Conservation (phyloP, 2,797 vertebrate genomes). For the Scolopax rusticola region DNA sequence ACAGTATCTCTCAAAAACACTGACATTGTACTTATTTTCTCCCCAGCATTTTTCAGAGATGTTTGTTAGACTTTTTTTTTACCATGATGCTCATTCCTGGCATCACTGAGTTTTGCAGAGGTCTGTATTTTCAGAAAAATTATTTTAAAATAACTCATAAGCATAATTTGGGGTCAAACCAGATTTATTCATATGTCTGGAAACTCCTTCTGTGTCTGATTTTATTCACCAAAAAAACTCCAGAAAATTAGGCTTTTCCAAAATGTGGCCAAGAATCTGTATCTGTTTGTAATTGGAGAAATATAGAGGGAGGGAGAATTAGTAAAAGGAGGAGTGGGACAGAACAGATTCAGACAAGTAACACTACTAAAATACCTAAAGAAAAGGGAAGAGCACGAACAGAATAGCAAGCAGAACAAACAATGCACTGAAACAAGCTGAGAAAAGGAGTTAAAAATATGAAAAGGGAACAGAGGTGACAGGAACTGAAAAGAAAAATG, state of each 20-base stretch:
- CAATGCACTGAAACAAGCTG: neutral
- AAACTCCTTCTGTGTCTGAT: neutral
- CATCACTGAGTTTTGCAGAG: neutral
- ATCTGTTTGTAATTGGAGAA: neutral
- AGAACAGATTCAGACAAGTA: neutral
- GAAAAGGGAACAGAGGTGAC: neutral
- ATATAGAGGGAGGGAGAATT: neutral
- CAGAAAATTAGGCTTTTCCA: neutral
- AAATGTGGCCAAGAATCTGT: neutral
- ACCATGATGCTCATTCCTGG: accelerated
- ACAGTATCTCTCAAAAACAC: neutral
- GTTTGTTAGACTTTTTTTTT: neutral
- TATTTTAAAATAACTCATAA: neutral
- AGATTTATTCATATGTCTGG: neutral
- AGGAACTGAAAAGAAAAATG: neutral
- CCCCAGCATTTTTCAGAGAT: neutral
- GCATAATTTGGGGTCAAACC: neutral
- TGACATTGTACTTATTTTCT: neutral
- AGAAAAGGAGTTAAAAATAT: neutral
- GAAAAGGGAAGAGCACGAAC: neutral
- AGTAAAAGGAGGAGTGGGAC: neutral
- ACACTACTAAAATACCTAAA: neutral
- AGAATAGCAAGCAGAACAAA: neutral
- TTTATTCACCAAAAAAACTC: neutral
- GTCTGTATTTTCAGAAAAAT: neutral